A percentile compares a stretch with the other conserved stretches of the same genome.
These are phyloP conservation scores for Arenaria interpres DNA, from an alignment of 2,113 vertebrate species.

Conservation along the genomic window DNA sequence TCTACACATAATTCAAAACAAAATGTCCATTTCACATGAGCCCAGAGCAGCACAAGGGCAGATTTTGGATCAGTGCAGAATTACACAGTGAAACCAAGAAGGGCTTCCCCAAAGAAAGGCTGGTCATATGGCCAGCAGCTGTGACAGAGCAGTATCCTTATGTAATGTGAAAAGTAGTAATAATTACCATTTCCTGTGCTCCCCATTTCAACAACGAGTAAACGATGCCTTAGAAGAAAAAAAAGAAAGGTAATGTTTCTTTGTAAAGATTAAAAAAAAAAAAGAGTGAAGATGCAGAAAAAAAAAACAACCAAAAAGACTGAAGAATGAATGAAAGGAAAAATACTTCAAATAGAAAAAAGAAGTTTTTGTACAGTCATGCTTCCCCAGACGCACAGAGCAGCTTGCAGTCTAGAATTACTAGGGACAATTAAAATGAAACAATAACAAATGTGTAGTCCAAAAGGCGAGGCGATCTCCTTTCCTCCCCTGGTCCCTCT, in stretches of 20 bases:
- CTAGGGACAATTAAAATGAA: constrained; percentile 11
- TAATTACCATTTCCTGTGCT: not conserved
- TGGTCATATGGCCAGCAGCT: constrained; percentile 67
- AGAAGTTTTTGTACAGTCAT: not conserved
- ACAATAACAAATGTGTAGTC: constrained; percentile 9
- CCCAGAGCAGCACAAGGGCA: not conserved
- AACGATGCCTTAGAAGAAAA: not conserved
- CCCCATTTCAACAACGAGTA: not conserved
- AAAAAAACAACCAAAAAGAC: not conserved
- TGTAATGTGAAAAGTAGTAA: constrained; percentile 9
- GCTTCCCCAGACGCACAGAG: not conserved
- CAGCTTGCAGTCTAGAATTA: not conserved
- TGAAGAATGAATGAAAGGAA: not conserved
- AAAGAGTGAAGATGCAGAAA: not conserved
- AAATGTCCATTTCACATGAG: not conserved
- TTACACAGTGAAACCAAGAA: not conserved
- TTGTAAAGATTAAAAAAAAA: not conserved
- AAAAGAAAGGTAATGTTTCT: not conserved
- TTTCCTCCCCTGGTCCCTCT: not conserved
- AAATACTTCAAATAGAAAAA: not conserved
- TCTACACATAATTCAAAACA: not conserved
- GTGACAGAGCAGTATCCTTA: not conserved
- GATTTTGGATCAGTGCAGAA: not conserved
- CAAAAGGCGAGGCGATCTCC: not conserved
- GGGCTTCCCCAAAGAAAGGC: not conserved